Conservation (phyloP, 2,888 invertebrate species). For the Synanthedon myopaeformis region DNA sequence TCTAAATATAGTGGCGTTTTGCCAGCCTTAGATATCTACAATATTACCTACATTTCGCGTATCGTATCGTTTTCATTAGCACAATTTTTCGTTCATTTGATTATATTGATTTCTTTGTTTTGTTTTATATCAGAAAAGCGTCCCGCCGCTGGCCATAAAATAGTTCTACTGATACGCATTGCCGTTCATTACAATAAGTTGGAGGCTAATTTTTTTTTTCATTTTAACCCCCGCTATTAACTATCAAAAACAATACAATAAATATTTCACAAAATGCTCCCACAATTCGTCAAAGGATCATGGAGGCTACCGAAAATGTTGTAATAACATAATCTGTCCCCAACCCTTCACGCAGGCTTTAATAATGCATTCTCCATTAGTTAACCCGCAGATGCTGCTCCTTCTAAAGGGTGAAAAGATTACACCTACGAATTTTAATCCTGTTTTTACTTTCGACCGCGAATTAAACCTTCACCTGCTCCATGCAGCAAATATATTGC, state of each 20-base stretch:
- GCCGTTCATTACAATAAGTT: too few species aligned
- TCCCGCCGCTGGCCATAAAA: too few species aligned
- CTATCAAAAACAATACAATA: background rate
- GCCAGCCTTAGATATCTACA: too few species aligned
- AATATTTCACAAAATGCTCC: constrained; percentile 2
- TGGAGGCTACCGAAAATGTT: constrained; percentile 22
- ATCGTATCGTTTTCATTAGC: too few species aligned
- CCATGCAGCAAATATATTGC: background rate
- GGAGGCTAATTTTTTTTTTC: too few species aligned
- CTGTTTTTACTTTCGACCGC: constrained; percentile 29
- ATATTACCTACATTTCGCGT: too few species aligned
- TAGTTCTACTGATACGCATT: too few species aligned
- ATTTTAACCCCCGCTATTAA: too few species aligned
- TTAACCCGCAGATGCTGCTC: constrained; percentile 59
- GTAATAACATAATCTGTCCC: constrained; percentile 61
- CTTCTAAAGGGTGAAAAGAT: constrained; percentile 59
- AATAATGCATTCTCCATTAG: constrained; percentile 69
- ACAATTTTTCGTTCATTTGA: too few species aligned
- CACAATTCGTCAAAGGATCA: constrained; percentile 8
- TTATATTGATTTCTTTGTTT: too few species aligned
- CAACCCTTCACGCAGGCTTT: constrained; percentile 49
- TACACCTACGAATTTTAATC: constrained; percentile 36
- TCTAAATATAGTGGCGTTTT: too few species aligned
- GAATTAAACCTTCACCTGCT: background rate
- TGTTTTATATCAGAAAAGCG: too few species aligned